Conservation (phyloP, 53 echinoderm and acorn worm genomes). For the Astropecten irregularis region DNA sequence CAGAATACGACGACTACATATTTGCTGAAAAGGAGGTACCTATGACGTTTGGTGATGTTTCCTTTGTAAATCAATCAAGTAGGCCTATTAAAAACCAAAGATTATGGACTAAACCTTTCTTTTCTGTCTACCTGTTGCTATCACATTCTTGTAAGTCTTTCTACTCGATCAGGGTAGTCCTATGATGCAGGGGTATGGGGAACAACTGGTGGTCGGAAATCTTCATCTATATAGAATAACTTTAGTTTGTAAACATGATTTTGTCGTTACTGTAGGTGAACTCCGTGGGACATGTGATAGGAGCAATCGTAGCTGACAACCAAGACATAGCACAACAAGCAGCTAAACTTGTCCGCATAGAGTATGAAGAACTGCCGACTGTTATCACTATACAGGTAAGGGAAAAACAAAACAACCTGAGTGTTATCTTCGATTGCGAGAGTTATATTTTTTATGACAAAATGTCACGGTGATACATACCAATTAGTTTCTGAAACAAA, state of each 20-base stretch:
- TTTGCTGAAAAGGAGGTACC: constrained; percentile 54
- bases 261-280: constrained; percentile 48
- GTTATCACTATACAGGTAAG: constrained; percentile 82
- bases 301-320: constrained; percentile 76
- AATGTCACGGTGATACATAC: no score
- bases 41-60: not conserved
- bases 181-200: no score
- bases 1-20: constrained; percentile 28
- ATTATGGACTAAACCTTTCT: not conserved
- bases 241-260: no score
- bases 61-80: not conserved
- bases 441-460: no score
- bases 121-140: not conserved
- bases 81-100: not conserved
- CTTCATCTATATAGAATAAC: no score
- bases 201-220: no score
- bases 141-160: no score
- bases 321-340: constrained; percentile 82
- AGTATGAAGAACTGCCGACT: constrained; percentile 78
- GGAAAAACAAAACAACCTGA: no score
- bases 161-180: no score
- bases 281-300: constrained; percentile 78
- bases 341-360: constrained; percentile 69
- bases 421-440: no score
- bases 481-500: no score